Conservation (phyloP, 1,140 invertebrate genomes). For the Leptopilina clavipes region DNA sequence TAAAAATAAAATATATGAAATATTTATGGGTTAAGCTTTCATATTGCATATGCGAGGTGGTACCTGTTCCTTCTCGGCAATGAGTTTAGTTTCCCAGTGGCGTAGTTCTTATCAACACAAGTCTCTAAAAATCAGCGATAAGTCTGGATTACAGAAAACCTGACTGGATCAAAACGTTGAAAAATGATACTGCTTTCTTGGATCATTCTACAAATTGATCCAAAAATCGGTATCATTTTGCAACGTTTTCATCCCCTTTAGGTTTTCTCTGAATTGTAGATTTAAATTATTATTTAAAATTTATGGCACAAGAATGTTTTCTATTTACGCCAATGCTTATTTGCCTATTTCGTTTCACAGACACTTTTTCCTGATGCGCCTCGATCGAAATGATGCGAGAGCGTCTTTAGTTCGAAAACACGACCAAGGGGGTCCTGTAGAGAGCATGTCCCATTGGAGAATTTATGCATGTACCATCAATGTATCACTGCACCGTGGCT, state of each 20-base stretch:
- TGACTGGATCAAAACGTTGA: too few species aligned
- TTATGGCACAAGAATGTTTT: neutral
- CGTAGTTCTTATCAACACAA: too few species aligned
- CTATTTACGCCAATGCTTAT: constrained; percentile 1
- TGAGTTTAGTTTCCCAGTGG: neutral
- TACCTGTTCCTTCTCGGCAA: neutral
- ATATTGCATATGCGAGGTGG: neutral
- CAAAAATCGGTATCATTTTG: too few species aligned
- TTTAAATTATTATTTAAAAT: too few species aligned
- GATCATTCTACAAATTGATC: too few species aligned
- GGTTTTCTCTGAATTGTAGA: too few species aligned
- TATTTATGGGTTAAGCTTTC: constrained; percentile 69
- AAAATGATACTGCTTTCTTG: too few species aligned
- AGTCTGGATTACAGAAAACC: too few species aligned
- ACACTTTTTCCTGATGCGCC: neutral
- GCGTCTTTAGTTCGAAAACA: constrained; percentile 23
- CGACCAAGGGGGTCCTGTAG: constrained; percentile 12
- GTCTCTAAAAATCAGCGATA: too few species aligned
- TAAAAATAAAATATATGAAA: constrained; percentile 75
- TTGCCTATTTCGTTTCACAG: neutral
- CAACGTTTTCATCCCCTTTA: too few species aligned
- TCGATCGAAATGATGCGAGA: constrained; percentile 15
- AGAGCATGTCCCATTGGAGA: constrained; percentile 30
- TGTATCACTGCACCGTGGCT: constrained; percentile 57
- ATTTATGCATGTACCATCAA: constrained; percentile 61